These are phyloP conservation scores for Porites evermanni DNA, from an alignment of 92 coral and sea anemone species.

Conservation along the genomic window DNA sequence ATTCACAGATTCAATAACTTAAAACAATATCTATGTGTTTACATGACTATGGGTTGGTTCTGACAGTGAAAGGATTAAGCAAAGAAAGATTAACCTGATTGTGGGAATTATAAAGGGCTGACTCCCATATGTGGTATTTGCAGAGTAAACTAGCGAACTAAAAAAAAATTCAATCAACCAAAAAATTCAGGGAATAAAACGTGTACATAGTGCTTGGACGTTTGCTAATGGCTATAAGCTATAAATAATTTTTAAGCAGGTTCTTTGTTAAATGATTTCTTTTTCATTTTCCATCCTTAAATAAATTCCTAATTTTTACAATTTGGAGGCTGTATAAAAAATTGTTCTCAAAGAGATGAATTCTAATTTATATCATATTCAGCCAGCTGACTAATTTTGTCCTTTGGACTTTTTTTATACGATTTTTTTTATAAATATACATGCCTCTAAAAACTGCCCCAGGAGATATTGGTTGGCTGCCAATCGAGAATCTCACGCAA, in stretches of 20 bases:
- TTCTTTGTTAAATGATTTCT: neutral
- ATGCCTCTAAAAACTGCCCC: neutral
- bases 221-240: too few species aligned
- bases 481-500: slow-evolving; percentile 11
- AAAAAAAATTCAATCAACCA: neutral
- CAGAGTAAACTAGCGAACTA: neutral
- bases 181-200: neutral
- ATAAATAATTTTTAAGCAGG: too few species aligned
- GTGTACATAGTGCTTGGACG: neutral
- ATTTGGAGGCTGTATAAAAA: too few species aligned
- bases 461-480: neutral
- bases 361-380: neutral
- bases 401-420: neutral
- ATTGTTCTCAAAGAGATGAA: neutral
- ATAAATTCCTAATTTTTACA: too few species aligned
- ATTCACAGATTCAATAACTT: neutral
- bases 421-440: neutral
- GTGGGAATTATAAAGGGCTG: neutral
- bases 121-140: neutral
- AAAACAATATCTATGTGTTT: neutral
- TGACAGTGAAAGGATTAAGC: neutral
- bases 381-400: neutral
- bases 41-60: neutral
- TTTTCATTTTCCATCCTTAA: too few species aligned
- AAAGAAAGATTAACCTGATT: neutral